Conservation (phyloP, 2,888 invertebrate species). For the Tanytarsus gracilentus region DNA sequence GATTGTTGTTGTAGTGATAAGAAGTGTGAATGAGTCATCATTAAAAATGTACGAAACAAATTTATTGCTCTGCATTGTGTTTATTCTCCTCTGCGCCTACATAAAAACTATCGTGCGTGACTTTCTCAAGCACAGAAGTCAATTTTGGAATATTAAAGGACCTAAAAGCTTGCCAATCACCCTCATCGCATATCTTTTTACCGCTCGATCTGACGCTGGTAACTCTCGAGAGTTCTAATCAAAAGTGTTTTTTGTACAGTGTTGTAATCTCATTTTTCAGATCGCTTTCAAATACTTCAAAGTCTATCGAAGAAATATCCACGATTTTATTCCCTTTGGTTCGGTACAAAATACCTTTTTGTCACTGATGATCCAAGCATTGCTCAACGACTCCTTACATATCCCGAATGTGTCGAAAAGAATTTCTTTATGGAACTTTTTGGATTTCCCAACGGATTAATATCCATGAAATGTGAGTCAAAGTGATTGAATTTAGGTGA, state of each 20-base stretch:
- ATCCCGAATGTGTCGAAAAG: conserved; percentile 19
- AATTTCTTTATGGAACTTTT: conserved; percentile 26
- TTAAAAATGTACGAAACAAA: conserved; percentile 19
- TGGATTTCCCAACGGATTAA: conserved; percentile 16
- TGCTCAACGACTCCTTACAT: conserved; percentile 12
- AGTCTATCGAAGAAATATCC: conserved; percentile 10
- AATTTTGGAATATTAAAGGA: conserved; percentile 6
- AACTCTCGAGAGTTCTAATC: background rate
- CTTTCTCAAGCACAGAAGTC: conserved; percentile 8
- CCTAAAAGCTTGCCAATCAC: conserved; percentile 13
- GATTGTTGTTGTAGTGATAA: no score
- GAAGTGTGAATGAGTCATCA: no score
- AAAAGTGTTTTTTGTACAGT: background rate
- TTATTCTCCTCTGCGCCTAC: background rate
- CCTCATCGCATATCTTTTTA: conserved; percentile 20
- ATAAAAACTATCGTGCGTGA: background rate
- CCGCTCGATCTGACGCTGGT: conserved; percentile 16
- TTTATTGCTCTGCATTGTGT: conserved; percentile 9
- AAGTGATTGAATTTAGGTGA: no score
- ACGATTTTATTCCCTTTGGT: conserved; percentile 19
- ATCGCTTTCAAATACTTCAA: conserved; percentile 24
- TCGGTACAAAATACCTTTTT: conserved; percentile 21
- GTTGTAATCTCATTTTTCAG: background rate
- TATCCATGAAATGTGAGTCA: conserved; percentile 19
- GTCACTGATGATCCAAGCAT: conserved; percentile 19